A percentile compares a stretch with the other conserved stretches of the same genome.
Evolutionary conservation across 1,140 invertebrate species (phyloP).

Genomic region (Caenorhabditis brenneri): DNA sequence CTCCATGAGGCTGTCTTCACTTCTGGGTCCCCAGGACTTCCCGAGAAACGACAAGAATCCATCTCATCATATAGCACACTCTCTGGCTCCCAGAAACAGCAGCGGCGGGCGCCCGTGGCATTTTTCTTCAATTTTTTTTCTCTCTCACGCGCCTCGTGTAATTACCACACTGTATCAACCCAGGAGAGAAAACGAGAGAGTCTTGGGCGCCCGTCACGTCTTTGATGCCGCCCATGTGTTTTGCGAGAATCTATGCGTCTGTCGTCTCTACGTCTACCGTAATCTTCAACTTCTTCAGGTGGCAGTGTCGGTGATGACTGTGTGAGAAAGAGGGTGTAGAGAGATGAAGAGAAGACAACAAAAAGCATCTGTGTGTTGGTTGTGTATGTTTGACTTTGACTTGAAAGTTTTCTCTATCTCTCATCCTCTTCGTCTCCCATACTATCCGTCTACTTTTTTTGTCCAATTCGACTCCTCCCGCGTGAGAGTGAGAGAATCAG

Average conservation of each 20-base stretch:
- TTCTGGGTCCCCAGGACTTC: not conserved
- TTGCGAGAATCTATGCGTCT: slow-evolving; percentile 27
- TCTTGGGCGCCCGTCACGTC: slow-evolving; percentile 18
- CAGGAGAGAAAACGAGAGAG: not conserved
- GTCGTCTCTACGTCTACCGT: slow-evolving; percentile 5
- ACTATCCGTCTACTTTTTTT: not conserved
- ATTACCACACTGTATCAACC: slow-evolving; percentile 31
- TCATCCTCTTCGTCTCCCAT: not conserved
- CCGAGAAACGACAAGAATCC: not conserved
- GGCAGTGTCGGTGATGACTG: slow-evolving; percentile 37
- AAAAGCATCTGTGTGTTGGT: slow-evolving; percentile 36
- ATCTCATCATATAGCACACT: not conserved
- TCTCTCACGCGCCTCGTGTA: slow-evolving; percentile 18
- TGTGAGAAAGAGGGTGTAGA: not conserved
- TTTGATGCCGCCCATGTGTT: slow-evolving; percentile 41
- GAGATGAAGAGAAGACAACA: slow-evolving; percentile 13
- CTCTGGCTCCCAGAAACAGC: not conserved
- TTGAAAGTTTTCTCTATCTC: slow-evolving; percentile 36
- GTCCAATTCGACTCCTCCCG: slow-evolving; percentile 30
- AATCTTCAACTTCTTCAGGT: slow-evolving; percentile 18
- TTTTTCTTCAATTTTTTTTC: slow-evolving; percentile 5
- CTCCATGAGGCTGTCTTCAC: not conserved
- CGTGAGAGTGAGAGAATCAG: slow-evolving; percentile 43
- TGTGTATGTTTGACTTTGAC: slow-evolving; percentile 42
- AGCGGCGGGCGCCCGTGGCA: not conserved